Base-by-base conservation (phyloP, 1,140 invertebrate species). In the Drosophila sechellia region DNA sequence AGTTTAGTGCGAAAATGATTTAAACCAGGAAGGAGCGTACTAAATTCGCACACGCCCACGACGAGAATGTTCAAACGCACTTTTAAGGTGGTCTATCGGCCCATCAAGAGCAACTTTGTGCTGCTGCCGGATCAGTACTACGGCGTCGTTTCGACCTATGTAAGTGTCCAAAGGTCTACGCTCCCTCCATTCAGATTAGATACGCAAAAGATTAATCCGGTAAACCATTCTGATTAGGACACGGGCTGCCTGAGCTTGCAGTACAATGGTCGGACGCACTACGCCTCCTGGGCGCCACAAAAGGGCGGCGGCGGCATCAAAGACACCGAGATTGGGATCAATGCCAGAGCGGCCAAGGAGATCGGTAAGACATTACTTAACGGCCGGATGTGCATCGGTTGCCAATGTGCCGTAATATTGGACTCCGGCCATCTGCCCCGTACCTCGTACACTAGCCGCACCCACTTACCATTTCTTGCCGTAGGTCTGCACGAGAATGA, bases 241-340 rank as follows among this genome's bases (percentile, higher is more conserved):
- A 92, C 89, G 58, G 91, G 91, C 42, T 92, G 91, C 59, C 69
- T 92, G 0, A 85, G 83, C 58, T 59, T 92, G 60, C 83, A 90
- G 35, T 91, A 90, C 52, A 75, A 79, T 69, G 74, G 68, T 27
- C 86, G 81, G 35, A 65, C 74, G 13, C 91, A 92, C 43, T 92
- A 92, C 54, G 89, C 61, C 17, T 91, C 90, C 20, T 92, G 91
- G 91, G 80, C 86, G 17, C 91, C 91, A 31, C 61, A 91, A 53
- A 59, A 56, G 22, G 89, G 91, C 25, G 83, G 81, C 15, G 91
- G 91, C 20, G 79, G 76, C 52, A 76, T 92, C 57, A 91, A 90
- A 79, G 92, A 92, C 53, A 91, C 81, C 6, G 92, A 92, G 77
- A 92, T 92, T 87, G 92, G 91, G 68, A 92, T 92, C 61, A 92